Base-by-base conservation (phyloP, 92 coral and sea anemone species). In the Parazoanthus atlanticus region DNA sequence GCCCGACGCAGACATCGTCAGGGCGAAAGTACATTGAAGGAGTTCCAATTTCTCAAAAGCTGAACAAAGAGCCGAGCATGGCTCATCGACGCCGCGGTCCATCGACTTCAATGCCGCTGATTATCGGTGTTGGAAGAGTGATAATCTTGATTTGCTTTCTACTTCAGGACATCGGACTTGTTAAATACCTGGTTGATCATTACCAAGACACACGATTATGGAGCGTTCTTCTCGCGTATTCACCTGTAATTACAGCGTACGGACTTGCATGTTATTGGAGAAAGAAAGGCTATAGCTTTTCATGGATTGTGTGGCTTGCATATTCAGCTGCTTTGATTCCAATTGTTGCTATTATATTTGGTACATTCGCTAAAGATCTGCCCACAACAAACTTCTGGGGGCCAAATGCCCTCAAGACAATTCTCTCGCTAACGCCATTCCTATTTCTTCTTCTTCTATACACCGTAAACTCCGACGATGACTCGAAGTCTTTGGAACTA, bases 371-470 rank as follows among this genome's bases (percentile, higher is more conserved):
- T 33, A 84, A 84, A 69, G 87, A 84, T 30, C 40, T 84, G 30
- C 77, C 78, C 61, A 84, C 87, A 43, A 69, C 87, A 40, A 84
- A 69, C 38, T 69, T 84, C 79, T 84, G 78, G 87, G 87, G 87
- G 25, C 87, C 87, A 29, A 84, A 84, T 43, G 11, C 77, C 64
- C 78, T 84, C 40, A 84, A 84, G 28, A 16, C 87, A 29, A 31
- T 84, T 70, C 87, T 84, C 78, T 84, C 87, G 16, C 43, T 84
- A 19, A 84, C 87, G 17, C 87, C 87, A 34, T 70, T 84, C 21
- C 11, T 84, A 71, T 84, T 84, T 46, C 87, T 84, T 21, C 87
- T 84, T 16, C 87, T 84, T 26, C 78, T 84, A 33, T 84, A 84
- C 78, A 84, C 87, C 21, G 87, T 84, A 10, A 84, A 84, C 87